Evolutionary conservation across 1,140 invertebrate genomes (phyloP).

Genomic region (Ylistrum balloti): DNA sequence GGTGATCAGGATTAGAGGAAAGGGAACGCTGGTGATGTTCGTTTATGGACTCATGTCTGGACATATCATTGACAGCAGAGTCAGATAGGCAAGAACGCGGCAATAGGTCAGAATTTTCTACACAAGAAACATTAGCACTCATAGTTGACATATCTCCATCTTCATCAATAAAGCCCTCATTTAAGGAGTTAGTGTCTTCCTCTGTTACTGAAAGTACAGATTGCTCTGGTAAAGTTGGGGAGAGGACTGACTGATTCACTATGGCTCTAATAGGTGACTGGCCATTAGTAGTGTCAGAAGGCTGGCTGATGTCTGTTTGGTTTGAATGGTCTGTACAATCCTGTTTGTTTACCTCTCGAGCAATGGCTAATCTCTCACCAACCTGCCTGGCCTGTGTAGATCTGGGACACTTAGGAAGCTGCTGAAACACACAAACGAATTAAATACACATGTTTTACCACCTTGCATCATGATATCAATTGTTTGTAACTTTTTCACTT

Average conservation of each 20-base stretch:
- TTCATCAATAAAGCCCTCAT: slow-evolving; percentile 72
- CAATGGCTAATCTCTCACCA: slow-evolving; percentile 65
- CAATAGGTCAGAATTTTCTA: slow-evolving; percentile 42
- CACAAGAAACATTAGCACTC: slow-evolving; percentile 46
- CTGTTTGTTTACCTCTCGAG: slow-evolving; percentile 18
- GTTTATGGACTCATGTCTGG: slow-evolving; percentile 37
- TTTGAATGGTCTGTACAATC: slow-evolving; percentile 41
- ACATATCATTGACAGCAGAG: slow-evolving; percentile 49
- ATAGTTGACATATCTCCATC: slow-evolving; percentile 56
- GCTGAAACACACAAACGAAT: slow-evolving; percentile 44
- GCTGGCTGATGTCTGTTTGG: neutral
- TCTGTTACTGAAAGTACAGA: slow-evolving; percentile 65
- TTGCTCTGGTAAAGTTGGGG: slow-evolving; percentile 60
- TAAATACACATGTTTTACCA: no score
- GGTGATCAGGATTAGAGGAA: neutral
- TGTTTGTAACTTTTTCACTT: no score
- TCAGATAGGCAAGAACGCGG: slow-evolving; percentile 49
- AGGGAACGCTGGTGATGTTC: neutral
- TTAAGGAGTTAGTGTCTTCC: slow-evolving; percentile 65
- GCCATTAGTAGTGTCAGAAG: neutral
- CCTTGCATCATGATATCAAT: no score
- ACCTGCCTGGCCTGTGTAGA: slow-evolving; percentile 58
- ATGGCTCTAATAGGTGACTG: slow-evolving; percentile 42
- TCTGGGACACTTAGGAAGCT: slow-evolving; percentile 43
- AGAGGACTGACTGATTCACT: slow-evolving; percentile 58